These are phyloP conservation scores for Cantharis lateralis DNA, from an alignment of 2,888 invertebrate genomes.

Conservation along the genomic window DNA sequence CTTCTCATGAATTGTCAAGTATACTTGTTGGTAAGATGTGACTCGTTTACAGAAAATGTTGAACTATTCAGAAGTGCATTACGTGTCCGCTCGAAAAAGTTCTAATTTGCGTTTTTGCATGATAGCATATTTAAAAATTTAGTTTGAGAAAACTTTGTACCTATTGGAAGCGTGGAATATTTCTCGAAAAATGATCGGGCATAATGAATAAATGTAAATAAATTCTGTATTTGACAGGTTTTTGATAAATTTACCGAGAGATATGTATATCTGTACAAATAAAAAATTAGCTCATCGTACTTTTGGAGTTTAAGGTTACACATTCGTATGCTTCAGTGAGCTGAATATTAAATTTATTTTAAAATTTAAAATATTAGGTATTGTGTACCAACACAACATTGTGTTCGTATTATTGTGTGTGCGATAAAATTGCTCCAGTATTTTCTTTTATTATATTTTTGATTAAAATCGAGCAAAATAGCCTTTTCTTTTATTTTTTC, in stretches of 20 bases:
- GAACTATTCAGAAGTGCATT: neutral
- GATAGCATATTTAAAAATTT: neutral
- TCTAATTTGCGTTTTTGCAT: neutral
- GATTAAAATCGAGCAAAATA: neutral
- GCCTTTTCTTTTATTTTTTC: neutral
- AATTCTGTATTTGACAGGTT: neutral
- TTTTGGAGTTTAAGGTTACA: neutral
- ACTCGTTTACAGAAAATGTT: neutral
- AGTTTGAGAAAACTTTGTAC: neutral
- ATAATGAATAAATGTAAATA: neutral
- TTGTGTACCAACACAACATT: neutral
- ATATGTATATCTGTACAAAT: neutral
- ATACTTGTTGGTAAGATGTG: neutral
- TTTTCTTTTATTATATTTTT: neutral
- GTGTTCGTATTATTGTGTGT: neutral
- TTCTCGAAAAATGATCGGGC: neutral
- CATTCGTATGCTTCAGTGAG: neutral
- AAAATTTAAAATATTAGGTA: neutral
- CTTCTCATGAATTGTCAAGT: neutral
- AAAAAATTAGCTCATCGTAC: neutral
- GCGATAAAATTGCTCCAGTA: neutral
- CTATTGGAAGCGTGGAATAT: neutral
- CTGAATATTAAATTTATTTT: neutral
- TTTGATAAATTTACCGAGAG: neutral
- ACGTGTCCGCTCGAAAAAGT: neutral